Conservation (phyloP, 1,140 invertebrate genomes). For the Drosophila nigromelanica region DNA sequence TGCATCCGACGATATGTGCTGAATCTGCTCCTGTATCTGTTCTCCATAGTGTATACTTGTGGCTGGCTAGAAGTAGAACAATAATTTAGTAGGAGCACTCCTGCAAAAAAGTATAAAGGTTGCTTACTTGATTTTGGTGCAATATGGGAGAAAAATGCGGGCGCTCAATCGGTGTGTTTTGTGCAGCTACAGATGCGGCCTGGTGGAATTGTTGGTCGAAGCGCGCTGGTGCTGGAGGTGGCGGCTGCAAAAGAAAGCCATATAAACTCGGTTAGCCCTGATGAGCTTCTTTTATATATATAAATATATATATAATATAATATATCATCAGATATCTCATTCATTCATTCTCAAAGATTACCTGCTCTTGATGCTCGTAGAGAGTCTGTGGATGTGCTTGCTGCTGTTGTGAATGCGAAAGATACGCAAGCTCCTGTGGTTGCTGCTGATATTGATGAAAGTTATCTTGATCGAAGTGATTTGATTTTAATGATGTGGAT, state of each 20-base stretch:
- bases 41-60: slow-evolving; percentile 18
- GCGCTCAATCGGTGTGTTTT: slow-evolving; percentile 13
- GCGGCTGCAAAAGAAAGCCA: slow-evolving; percentile 7
- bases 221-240: slow-evolving; percentile 11
- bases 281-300: no score
- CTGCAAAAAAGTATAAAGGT: no score
- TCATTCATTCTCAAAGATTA: neutral
- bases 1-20: slow-evolving; percentile 11
- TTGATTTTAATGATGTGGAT: neutral
- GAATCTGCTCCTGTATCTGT: slow-evolving; percentile 26
- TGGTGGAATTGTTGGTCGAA: slow-evolving; percentile 26
- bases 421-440: slow-evolving; percentile 32
- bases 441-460: slow-evolving; percentile 67
- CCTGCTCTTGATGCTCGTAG: slow-evolving; percentile 45
- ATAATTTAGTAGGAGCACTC: neutral
- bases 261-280: no score
- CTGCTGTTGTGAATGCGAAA: slow-evolving; percentile 25
- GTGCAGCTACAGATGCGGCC: slow-evolving; percentile 13
- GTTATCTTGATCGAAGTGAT: slow-evolving; percentile 34
- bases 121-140: slow-evolving; percentile 25
- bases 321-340: no score
- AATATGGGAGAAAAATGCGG: slow-evolving; percentile 20
- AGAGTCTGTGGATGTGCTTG: slow-evolving; percentile 29
- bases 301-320: no score
- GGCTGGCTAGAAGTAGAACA: slow-evolving; percentile 13